A percentile compares a stretch with the other conserved stretches of the same genome.
Evolutionary conservation across 1,140 invertebrate genomes (phyloP).

Genomic region (Zaprionus kolodkinae): DNA sequence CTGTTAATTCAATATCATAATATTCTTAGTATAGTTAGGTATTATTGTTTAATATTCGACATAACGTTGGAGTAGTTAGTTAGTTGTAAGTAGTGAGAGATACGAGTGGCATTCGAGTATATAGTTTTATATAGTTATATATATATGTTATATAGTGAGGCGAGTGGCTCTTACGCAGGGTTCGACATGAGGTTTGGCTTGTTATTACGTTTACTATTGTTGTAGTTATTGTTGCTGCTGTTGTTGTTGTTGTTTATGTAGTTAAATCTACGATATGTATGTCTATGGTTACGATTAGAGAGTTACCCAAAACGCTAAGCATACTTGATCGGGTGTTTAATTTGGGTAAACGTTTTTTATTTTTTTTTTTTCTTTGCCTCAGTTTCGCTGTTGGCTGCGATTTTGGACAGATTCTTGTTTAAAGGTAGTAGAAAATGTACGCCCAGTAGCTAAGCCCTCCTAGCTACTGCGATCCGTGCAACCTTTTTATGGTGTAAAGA

Average conservation of each 20-base stretch:
- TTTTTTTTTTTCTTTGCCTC: background rate
- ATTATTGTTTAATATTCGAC: conserved; percentile 54
- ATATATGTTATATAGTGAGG: conserved; percentile 55
- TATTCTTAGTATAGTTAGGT: conserved; percentile 48
- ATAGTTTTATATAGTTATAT: conserved; percentile 27
- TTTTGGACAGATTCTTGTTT: conserved; percentile 84
- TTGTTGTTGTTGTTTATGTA: conserved; percentile 39
- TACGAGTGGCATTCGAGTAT: conserved; percentile 71
- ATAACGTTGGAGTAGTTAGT: conserved; percentile 38
- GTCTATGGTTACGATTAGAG: conserved; percentile 2
- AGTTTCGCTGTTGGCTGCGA: conserved; percentile 50
- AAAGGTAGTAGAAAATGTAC: conserved; percentile 83
- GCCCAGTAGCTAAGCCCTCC: conserved; percentile 60
- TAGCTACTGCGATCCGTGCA: conserved; percentile 70
- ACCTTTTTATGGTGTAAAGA: conserved; percentile 83
- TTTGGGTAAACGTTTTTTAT: conserved; percentile 5
- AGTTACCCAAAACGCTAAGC: conserved; percentile 54
- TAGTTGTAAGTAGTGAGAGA: conserved; percentile 73
- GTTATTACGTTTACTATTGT: conserved; percentile 13
- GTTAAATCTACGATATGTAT: conserved; percentile 16
- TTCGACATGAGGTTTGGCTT: conserved; percentile 51
- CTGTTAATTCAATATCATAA: conserved; percentile 57
- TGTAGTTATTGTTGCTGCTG: conserved; percentile 13
- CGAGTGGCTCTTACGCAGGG: conserved; percentile 69
- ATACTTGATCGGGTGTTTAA: conserved; percentile 54